Evolutionary conservation across 2,888 invertebrate genomes (phyloP).

Genomic region (Clepsis dumicolana): DNA sequence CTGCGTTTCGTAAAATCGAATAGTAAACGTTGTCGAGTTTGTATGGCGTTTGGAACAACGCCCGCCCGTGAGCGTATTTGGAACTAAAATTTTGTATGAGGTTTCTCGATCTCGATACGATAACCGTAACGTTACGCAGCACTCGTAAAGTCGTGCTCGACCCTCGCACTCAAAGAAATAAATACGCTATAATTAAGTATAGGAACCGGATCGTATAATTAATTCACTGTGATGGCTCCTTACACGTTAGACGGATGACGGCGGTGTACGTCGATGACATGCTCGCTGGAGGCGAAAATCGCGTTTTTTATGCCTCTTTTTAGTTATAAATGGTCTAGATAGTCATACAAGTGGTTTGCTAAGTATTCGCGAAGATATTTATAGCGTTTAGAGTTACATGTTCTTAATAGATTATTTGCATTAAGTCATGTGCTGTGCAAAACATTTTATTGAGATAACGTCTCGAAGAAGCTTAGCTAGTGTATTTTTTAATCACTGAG

Average conservation of each 20-base stretch:
- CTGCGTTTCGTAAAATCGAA: no score
- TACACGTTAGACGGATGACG: conserved; percentile 23
- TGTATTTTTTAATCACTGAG: no score
- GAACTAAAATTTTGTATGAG: no score
- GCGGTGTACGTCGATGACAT: conserved; percentile 5
- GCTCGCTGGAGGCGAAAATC: neutral
- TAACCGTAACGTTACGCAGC: no score
- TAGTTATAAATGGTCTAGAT: neutral
- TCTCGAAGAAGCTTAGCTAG: no score
- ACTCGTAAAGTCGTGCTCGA: no score
- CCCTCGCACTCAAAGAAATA: conserved; percentile 14
- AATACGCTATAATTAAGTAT: conserved; percentile 30
- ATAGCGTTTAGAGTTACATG: neutral
- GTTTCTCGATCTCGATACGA: no score
- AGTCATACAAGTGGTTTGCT: neutral
- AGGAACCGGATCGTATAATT: conserved; percentile 40
- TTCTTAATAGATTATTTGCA: neutral
- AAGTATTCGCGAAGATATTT: neutral
- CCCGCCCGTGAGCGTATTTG: no score
- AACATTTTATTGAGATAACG: no score
- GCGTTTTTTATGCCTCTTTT: neutral
- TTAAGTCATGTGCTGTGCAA: no score
- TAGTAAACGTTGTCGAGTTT: no score
- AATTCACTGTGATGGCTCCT: conserved; percentile 19
- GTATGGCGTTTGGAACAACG: no score